Evolutionary conservation across 2,113 vertebrate genomes (phyloP).

Genomic region (Catharus minimus): DNA sequence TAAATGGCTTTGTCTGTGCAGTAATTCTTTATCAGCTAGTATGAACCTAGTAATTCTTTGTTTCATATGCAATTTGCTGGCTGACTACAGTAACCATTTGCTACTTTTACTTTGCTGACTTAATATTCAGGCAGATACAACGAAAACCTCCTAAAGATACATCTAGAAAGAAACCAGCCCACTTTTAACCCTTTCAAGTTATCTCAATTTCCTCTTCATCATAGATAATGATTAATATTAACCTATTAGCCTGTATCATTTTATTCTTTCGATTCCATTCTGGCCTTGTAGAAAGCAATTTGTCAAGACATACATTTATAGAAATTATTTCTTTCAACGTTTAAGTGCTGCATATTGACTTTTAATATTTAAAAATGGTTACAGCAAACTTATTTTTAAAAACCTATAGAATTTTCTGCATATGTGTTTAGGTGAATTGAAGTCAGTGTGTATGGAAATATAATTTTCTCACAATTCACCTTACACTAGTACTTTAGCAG

Average conservation of each 20-base stretch:
- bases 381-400: constrained; percentile 41
- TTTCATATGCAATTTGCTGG: constrained; percentile 50
- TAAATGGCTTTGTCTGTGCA: constrained; percentile 48
- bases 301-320: constrained; percentile 54
- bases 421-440: constrained; percentile 4
- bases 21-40: constrained; percentile 43
- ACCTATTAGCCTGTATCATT: constrained; percentile 43
- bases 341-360: constrained; percentile 47
- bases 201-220: constrained; percentile 50
- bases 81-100: constrained; percentile 50
- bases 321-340: constrained; percentile 58
- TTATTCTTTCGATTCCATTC: constrained; percentile 50
- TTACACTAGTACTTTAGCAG: neutral
- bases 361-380: constrained; percentile 39
- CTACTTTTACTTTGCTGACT: constrained; percentile 61
- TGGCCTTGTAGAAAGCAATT: constrained; percentile 48
- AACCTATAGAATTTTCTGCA: neutral
- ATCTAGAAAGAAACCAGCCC: constrained; percentile 39
- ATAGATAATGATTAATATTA: constrained; percentile 42
- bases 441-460: constrained; percentile 13
- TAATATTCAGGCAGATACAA: constrained; percentile 58
- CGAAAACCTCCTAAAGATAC: constrained; percentile 37
- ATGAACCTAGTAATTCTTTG: constrained; percentile 63
- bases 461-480: constrained; percentile 50
- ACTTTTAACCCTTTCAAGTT: constrained; percentile 59